Conservation (phyloP, 2,113 vertebrate species). For the Stictonetta naevosa region DNA sequence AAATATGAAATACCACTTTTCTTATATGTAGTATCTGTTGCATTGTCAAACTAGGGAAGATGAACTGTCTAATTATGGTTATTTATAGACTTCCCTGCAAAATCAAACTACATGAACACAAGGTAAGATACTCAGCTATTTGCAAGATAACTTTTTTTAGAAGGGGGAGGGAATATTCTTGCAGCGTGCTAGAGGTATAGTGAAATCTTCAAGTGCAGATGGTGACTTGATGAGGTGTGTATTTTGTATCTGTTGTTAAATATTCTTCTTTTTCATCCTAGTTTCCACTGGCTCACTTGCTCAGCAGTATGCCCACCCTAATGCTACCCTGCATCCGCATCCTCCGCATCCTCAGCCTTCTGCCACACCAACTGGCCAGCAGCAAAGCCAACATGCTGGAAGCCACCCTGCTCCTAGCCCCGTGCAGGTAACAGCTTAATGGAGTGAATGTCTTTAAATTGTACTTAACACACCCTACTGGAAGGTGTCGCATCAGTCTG, state of each 20-base stretch:
- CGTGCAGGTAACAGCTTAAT: constrained; percentile 82
- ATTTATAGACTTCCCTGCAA: constrained; percentile 68
- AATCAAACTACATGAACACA: constrained; percentile 66
- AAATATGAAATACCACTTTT: constrained; percentile 53
- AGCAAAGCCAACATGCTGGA: constrained; percentile 90
- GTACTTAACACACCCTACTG: not conserved
- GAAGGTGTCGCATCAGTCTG: not conserved
- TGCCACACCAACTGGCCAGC: constrained; percentile 95
- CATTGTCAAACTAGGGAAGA: constrained; percentile 57
- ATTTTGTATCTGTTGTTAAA: not conserved
- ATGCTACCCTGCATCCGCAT: constrained; percentile 91
- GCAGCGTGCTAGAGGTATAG: not conserved
- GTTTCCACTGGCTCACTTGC: constrained; percentile 94
- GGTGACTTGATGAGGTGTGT: not conserved
- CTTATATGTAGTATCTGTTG: constrained; percentile 30
- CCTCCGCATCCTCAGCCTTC: constrained; percentile 94
- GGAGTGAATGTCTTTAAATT: not conserved
- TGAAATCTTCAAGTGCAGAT: not conserved
- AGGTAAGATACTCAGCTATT: constrained; percentile 65
- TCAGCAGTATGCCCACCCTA: constrained; percentile 95
- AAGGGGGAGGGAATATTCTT: constrained; percentile 45
- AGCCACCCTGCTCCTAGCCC: constrained; percentile 96
- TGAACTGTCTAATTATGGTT: constrained; percentile 71
- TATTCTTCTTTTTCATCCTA: constrained; percentile 69
- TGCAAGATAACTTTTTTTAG: constrained; percentile 46